These are phyloP conservation scores for Busseola fusca DNA, from an alignment of 2,888 invertebrate genomes.

Conservation along the genomic window DNA sequence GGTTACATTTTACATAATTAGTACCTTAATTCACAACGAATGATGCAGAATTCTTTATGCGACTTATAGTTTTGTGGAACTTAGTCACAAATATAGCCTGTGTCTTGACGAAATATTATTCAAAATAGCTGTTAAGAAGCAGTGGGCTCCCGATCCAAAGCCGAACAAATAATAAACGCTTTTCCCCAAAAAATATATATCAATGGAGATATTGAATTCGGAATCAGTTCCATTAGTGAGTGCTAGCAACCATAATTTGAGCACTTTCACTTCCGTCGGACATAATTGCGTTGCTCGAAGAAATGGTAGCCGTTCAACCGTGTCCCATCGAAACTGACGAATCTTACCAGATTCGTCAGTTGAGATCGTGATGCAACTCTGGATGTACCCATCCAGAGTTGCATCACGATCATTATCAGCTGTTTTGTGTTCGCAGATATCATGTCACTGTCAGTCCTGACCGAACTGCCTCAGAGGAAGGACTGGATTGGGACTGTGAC, in stretches of 20 bases:
- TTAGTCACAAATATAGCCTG: not conserved
- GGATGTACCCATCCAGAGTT: slow-evolving; percentile 52
- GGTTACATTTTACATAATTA: too few relatives aligned
- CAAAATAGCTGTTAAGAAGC: not conserved
- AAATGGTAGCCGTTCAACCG: slow-evolving; percentile 51
- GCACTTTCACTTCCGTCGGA: slow-evolving; percentile 60
- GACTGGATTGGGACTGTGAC: slow-evolving; percentile 76
- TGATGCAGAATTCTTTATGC: not conserved
- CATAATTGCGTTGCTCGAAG: slow-evolving; percentile 51
- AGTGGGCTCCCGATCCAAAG: not conserved
- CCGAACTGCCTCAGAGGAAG: slow-evolving; percentile 74
- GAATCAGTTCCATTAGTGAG: slow-evolving; percentile 35
- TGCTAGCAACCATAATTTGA: slow-evolving; percentile 47
- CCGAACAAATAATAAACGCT: not conserved
- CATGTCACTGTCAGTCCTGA: slow-evolving; percentile 76
- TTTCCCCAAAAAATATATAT: slow-evolving; percentile 11
- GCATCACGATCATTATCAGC: slow-evolving; percentile 2
- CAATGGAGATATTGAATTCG: slow-evolving; percentile 33
- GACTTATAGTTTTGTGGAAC: too few relatives aligned
- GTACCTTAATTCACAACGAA: too few relatives aligned
- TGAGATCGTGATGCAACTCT: too few relatives aligned
- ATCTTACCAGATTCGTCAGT: too few relatives aligned
- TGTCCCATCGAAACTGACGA: slow-evolving; percentile 36
- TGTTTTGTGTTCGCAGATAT: slow-evolving; percentile 57
- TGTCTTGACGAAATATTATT: not conserved